Conservation (phyloP, 1,140 invertebrate species). For the Agrypnia vestita region DNA sequence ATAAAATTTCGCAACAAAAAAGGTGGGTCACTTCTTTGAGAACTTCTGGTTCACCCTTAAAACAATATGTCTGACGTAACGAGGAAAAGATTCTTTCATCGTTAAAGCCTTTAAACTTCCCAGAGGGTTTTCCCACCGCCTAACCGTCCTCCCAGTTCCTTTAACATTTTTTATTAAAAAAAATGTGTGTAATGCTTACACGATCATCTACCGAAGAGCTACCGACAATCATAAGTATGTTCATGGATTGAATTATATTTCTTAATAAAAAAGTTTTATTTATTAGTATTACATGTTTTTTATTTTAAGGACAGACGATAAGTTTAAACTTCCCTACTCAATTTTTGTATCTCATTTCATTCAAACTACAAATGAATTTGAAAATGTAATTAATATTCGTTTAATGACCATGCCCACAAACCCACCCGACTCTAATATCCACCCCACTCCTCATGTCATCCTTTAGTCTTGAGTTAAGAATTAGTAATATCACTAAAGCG, state of each 20-base stretch:
- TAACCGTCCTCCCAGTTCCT: conserved; percentile 17
- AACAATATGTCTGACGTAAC: conserved; percentile 26
- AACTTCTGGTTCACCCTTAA: background rate
- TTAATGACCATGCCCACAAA: too few species aligned
- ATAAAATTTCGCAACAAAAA: background rate
- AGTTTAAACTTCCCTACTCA: too few species aligned
- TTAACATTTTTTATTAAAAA: conserved; percentile 56
- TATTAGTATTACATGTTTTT: too few species aligned
- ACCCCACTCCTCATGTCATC: too few species aligned
- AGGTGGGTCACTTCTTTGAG: conserved; percentile 12
- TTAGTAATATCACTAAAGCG: too few species aligned
- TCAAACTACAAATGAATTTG: too few species aligned
- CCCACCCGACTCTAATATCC: too few species aligned
- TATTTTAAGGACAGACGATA: too few species aligned
- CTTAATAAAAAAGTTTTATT: background rate
- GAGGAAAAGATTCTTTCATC: conserved; percentile 19
- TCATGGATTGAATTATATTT: conserved; percentile 36
- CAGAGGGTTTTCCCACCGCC: background rate
- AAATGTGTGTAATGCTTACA: conserved; percentile 55
- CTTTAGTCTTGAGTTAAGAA: too few species aligned
- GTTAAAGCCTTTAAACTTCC: conserved; percentile 27
- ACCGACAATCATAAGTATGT: conserved; percentile 37
- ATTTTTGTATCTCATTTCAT: too few species aligned
- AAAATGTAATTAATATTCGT: too few species aligned
- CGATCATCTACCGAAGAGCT: conserved; percentile 41